phyloP scores from a whole-genome alignment of 2,113 vertebrate species.

The Abramis brama region DNA sequence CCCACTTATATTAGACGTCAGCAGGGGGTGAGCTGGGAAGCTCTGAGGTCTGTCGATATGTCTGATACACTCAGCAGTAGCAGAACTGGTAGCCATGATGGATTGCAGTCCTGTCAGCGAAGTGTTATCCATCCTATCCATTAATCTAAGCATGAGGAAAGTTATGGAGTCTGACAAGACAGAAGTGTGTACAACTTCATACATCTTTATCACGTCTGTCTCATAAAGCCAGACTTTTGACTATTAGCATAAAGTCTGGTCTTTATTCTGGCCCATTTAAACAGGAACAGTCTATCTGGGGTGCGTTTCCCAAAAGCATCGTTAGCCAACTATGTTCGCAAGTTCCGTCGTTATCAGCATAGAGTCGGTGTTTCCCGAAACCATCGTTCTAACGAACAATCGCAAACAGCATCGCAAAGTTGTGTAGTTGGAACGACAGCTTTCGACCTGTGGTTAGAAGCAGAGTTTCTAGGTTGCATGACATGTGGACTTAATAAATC shows the following conservation, averaged over 20 bases:
- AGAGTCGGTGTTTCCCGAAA: too few species aligned
- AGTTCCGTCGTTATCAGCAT: too few species aligned
- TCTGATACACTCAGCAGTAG: constrained; percentile 29
- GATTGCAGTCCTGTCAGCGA: constrained; percentile 34
- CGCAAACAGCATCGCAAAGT: too few species aligned
- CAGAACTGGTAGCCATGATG: constrained; percentile 29
- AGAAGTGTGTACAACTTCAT: not conserved
- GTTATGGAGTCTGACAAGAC: not conserved
- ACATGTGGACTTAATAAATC: too few species aligned
- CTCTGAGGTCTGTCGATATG: constrained; percentile 45
- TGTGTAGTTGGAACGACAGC: too few species aligned
- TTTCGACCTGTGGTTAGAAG: too few species aligned
- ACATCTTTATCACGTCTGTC: not conserved
- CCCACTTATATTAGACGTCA: constrained; percentile 41
- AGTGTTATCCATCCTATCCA: constrained; percentile 1
- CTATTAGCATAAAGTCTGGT: not conserved
- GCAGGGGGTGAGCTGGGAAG: constrained; percentile 11
- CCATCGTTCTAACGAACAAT: too few species aligned
- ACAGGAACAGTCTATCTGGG: not conserved
- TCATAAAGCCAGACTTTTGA: not conserved
- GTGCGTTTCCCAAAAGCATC: too few species aligned
- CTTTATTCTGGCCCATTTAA: not conserved
- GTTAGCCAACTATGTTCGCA: too few species aligned
- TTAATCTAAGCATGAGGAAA: constrained; percentile 16
- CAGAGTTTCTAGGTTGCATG: too few species aligned